phyloP scores from a whole-genome alignment of 2,888 invertebrate species.

The Melipona beecheii region DNA sequence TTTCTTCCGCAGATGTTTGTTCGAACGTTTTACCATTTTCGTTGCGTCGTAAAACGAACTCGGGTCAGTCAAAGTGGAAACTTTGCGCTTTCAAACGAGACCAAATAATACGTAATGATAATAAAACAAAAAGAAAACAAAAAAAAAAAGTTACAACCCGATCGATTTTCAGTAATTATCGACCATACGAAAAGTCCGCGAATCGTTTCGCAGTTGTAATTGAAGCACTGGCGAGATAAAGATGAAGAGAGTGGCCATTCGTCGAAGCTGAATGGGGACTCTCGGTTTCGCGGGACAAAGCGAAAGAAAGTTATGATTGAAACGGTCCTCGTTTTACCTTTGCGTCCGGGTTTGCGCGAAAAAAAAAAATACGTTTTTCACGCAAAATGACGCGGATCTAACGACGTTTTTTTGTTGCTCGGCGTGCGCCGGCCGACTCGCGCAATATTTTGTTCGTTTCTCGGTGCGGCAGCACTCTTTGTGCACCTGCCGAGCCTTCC shows the following conservation, averaged over 20 bases:
- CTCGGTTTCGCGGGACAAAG: not conserved
- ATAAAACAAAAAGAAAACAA: no score
- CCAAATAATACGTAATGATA: no score
- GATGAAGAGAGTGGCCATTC: not conserved
- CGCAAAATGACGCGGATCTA: slow-evolving; percentile 42
- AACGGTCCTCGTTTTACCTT: slow-evolving; percentile 5
- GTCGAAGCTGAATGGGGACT: not conserved
- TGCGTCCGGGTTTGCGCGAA: not conserved
- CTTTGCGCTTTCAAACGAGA: no score
- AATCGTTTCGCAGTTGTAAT: not conserved
- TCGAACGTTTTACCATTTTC: no score
- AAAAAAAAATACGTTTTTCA: slow-evolving; percentile 28
- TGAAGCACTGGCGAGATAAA: not conserved
- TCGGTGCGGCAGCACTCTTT: slow-evolving; percentile 57
- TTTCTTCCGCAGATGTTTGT: no score
- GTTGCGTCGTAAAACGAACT: no score
- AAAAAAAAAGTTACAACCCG: no score
- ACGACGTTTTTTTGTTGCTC: slow-evolving; percentile 18
- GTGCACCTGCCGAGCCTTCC: slow-evolving; percentile 70
- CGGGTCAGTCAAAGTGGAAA: no score
- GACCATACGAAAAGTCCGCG: no score
- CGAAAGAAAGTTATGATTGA: not conserved
- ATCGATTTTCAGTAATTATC: no score
- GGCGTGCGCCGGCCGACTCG: slow-evolving; percentile 24
- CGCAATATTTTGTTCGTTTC: slow-evolving; percentile 62